phyloP scores from a whole-genome alignment of 92 coral and sea anemone genomes.

The Actinernus sp. region DNA sequence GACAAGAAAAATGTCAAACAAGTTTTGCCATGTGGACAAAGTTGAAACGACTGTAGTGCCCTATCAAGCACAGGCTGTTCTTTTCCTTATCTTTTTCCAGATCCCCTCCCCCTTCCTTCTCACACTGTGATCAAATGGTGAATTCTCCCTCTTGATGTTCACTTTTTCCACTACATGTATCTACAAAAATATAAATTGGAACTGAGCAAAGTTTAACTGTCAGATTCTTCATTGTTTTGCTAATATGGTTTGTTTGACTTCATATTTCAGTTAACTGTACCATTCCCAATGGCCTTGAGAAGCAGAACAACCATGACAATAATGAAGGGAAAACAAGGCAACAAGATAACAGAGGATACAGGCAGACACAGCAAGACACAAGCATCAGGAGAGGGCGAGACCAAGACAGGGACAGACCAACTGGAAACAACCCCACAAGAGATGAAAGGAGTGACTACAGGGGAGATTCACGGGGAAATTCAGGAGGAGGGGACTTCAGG shows the following conservation, averaged over 20 bases:
- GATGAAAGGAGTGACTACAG: constrained; percentile 32
- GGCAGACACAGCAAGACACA: constrained; percentile 9
- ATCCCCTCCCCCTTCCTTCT: too few species aligned
- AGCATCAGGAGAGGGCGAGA: constrained; percentile 6
- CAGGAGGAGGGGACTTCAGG: constrained; percentile 8
- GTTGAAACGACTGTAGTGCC: too few species aligned
- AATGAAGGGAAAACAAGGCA: constrained; percentile 8
- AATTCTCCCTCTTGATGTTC: too few species aligned
- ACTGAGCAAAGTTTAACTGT: too few species aligned
- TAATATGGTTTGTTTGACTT: background rate
- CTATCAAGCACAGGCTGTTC: too few species aligned
- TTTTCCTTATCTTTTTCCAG: too few species aligned
- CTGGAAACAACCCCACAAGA: constrained; percentile 29
- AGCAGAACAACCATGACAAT: background rate
- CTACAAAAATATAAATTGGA: too few species aligned
- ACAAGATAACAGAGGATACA: constrained; percentile 6
- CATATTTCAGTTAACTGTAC: background rate
- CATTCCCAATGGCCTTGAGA: constrained; percentile 30
- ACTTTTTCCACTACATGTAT: too few species aligned
- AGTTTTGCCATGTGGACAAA: too few species aligned
- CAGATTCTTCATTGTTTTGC: too few species aligned
- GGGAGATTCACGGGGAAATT: constrained; percentile 4
- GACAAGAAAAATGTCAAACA: too few species aligned
- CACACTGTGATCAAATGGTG: too few species aligned
- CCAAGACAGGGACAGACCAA: background rate